Base-by-base conservation (phyloP, 2,113 vertebrate genomes). In the Upupa epops region DNA sequence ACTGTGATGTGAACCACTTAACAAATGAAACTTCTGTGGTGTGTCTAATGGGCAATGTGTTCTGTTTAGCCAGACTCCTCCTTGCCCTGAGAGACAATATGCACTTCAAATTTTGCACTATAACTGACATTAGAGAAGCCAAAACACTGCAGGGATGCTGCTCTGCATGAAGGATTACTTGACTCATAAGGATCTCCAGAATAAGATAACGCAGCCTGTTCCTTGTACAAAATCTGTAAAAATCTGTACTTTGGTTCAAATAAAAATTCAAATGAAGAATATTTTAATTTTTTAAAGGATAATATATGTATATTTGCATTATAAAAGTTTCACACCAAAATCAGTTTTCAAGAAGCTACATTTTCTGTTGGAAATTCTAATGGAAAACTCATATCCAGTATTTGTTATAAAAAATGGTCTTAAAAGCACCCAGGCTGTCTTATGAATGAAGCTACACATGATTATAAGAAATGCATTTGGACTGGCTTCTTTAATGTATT, bases 321-420 rank as follows among this genome's bases (percentile, higher is more conserved):
- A 42, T 48, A 56, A 34, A 82, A 83, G 1, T 11, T 82, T 71
- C 66, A 85, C 34, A 48, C 17, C 75, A 13, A 83, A 77, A 79
- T 78, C 6, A 25, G 15, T 79, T 90, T 49, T 76, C 60, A 72
- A 90, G 64, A 77, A 88, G 64, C 46, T 70, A 24, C 13, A 36
- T 71, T 70, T 81, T 34, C 76, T 66, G 8, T 22, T 63, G 42
- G 24, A 88, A 88, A 73, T 83, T 90, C 68, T 42, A 66, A 18
- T n/a, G 31, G 46, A 83, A 94, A 88, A 83, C 36, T 80, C 15
- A 24, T 56, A 69, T 42, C 34, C 64, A 61, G 4, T 3, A 86
- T 37, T 66, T 60, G 20, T 34, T 78, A 72, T 64, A 96, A 80
- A 76, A n/a, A n/a, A n/a, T 80, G 69, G 65, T 40, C 22, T 73